Percentiles rank a stretch among this genome's conserved stretches.
Conservation (phyloP, 2,797 vertebrate species). For the Melanotaenia maccullochi region DNA sequence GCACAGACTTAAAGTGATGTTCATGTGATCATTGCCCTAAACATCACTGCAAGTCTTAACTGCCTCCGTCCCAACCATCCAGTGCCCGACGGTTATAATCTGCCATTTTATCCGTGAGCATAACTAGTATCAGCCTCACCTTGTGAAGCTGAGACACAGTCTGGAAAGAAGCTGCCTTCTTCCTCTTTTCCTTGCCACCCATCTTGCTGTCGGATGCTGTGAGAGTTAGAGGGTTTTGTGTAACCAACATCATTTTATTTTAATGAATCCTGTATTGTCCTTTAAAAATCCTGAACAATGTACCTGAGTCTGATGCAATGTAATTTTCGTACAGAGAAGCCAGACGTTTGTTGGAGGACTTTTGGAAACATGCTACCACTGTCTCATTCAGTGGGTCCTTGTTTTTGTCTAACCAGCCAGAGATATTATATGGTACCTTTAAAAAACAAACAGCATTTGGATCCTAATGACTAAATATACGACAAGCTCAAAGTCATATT, state of each 20-base stretch:
- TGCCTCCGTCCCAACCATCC: slow-evolving; percentile 80
- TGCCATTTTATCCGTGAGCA: no score
- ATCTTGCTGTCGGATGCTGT: slow-evolving; percentile 79
- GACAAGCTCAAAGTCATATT: neutral
- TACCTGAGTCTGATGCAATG: slow-evolving; percentile 85
- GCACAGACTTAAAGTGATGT: slow-evolving; percentile 99
- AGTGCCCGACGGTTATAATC: slow-evolving; percentile 1
- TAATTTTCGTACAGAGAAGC: slow-evolving; percentile 91
- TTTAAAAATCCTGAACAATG: no score
- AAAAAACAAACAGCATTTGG: neutral
- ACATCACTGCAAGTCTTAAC: slow-evolving; percentile 99
- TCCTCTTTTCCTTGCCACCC: slow-evolving; percentile 90
- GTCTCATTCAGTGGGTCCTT: slow-evolving; percentile 92
- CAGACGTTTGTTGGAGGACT: slow-evolving; percentile 91
- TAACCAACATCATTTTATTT: neutral
- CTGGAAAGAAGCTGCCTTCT: slow-evolving; percentile 95
- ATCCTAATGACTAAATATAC: neutral
- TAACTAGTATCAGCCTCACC: neutral
- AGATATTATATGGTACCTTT: slow-evolving; percentile 92
- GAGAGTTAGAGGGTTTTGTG: no score
- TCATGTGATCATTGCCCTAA: slow-evolving; percentile 97
- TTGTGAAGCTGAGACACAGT: slow-evolving; percentile 94
- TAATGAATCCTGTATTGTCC: neutral
- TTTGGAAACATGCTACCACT: slow-evolving; percentile 87
- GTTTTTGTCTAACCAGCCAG: slow-evolving; percentile 93